Evolutionary conservation across 2,797 vertebrate genomes (phyloP), one percentile per base, ranked within the genome.

Genomic region (Toxotes lorentzi): DNA sequence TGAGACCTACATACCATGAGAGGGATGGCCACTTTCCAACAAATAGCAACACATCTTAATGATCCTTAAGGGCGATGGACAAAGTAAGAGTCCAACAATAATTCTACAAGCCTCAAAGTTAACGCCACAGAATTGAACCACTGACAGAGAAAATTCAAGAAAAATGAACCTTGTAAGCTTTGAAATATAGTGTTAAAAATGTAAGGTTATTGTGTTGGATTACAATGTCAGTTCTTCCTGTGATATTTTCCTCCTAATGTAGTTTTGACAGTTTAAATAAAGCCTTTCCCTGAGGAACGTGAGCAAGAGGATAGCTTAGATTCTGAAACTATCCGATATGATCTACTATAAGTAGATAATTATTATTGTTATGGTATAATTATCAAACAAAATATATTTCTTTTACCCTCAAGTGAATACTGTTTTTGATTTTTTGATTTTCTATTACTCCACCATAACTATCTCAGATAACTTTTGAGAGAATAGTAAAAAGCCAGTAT

Each of bases 1-100:
- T 76, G 61, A 75, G 60, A 82, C 66, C 75, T 85, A 86, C 43
- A 83, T 77, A 83, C 56, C 16, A 70, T 53, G 17, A 76, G 60
- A 51, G 34, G 34, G 40, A 59, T 61, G 53, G 38, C 13, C 7
- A n/a, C 40, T 75, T 65, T 78, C 24, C 40, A 87, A 27, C 41
- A 70, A 72, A 68, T 1, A 69, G 7, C 17, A 73, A 30, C 24
- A 50, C 1, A 53, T 48, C 23, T 63, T 48, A 3, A 54, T 21
- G 6, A 6, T 27, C 57, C 2, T 41, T 14, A 66, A 56, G 38
- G 38, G 32, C 13, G 3, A 9, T 12, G 16, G 19, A 35, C 10
- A 60, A 69, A 69, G 58, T 23, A 70, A 34, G 7, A 30, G 17
- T 11, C 5, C 23, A 45, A 54, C 23, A 58, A 34, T 11, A 63